Evolutionary conservation across 2,888 invertebrate species (phyloP).

Genomic region (Drosophila sordidula): DNA sequence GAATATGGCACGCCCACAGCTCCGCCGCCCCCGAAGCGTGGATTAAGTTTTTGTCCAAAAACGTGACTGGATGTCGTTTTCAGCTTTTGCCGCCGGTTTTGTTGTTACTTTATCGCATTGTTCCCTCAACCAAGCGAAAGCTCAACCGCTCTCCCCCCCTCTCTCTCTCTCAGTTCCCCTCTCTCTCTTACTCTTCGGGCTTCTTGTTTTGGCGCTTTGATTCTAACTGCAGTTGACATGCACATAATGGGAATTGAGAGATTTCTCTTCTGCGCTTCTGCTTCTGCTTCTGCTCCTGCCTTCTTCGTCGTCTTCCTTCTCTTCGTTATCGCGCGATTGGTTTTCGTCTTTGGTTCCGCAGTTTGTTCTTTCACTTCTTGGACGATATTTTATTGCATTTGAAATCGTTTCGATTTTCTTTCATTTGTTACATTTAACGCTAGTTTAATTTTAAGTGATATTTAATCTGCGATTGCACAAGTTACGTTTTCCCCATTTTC

Average conservation of each 20-base stretch:
- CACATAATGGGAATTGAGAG: slow-evolving; percentile 81
- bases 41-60: slow-evolving; percentile 79
- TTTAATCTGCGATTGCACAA: slow-evolving; percentile 69
- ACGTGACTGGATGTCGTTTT: slow-evolving; percentile 81
- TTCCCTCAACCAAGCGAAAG: slow-evolving; percentile 52
- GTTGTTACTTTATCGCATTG: slow-evolving; percentile 68
- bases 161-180: neutral
- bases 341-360: slow-evolving; percentile 58
- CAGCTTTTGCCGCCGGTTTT: slow-evolving; percentile 62
- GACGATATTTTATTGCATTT: slow-evolving; percentile 76
- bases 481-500: slow-evolving; percentile 19
- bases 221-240: slow-evolving; percentile 82
- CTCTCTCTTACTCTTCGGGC: neutral
- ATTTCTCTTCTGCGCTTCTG: slow-evolving; percentile 59
- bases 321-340: slow-evolving; percentile 71
- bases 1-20: neutral
- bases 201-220: slow-evolving; percentile 68
- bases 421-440: slow-evolving; percentile 79
- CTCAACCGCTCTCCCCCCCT: slow-evolving; percentile 8
- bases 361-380: slow-evolving; percentile 24
- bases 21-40: slow-evolving; percentile 41
- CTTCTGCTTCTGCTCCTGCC: slow-evolving; percentile 12
- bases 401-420: slow-evolving; percentile 74
- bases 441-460: slow-evolving; percentile 80
- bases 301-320: slow-evolving; percentile 6